These are phyloP conservation scores for Peromyscus nudipes DNA, from an alignment of 2,797 vertebrate species.

Conservation along the genomic window DNA sequence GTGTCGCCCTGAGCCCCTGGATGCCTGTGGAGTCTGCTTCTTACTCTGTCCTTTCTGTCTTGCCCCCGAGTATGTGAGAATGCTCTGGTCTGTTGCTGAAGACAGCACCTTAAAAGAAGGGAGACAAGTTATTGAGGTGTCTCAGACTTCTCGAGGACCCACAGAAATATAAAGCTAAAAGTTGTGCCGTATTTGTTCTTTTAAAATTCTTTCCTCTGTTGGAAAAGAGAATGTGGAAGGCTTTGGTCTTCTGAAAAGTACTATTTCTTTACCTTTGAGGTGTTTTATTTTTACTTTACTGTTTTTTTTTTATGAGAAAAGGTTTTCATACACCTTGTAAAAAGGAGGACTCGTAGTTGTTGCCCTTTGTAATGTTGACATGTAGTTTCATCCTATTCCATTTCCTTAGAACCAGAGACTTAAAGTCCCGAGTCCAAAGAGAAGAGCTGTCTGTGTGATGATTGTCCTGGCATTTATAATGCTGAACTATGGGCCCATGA, in stretches of 20 bases:
- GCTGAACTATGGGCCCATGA: conserved; percentile 92
- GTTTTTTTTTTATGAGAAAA: not conserved
- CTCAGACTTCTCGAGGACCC: not conserved
- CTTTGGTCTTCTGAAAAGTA: not conserved
- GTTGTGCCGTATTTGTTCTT: not conserved
- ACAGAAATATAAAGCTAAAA: not conserved
- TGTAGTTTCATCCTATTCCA: conserved; percentile 15
- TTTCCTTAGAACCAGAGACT: conserved; percentile 92
- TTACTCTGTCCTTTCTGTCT: not conserved
- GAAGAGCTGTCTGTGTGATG: conserved; percentile 95
- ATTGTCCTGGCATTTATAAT: conserved; percentile 93
- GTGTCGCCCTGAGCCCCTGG: not conserved
- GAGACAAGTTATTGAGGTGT: not conserved
- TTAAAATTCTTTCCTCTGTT: not conserved
- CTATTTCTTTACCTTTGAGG: not conserved
- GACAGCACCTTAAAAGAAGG: conserved; percentile 1
- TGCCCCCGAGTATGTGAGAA: not conserved
- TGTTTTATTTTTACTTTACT: not conserved
- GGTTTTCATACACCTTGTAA: not conserved
- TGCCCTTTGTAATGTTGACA: not conserved
- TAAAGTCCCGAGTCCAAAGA: conserved; percentile 93
- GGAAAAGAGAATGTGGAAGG: not conserved
- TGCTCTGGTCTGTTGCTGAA: not conserved
- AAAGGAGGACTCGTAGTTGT: not conserved
- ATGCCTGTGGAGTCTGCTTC: not conserved